Evolutionary conservation across 2,113 vertebrate species (phyloP), one percentile per base, ranked within the genome.

Genomic region (Eptatretus burgeri): DNA sequence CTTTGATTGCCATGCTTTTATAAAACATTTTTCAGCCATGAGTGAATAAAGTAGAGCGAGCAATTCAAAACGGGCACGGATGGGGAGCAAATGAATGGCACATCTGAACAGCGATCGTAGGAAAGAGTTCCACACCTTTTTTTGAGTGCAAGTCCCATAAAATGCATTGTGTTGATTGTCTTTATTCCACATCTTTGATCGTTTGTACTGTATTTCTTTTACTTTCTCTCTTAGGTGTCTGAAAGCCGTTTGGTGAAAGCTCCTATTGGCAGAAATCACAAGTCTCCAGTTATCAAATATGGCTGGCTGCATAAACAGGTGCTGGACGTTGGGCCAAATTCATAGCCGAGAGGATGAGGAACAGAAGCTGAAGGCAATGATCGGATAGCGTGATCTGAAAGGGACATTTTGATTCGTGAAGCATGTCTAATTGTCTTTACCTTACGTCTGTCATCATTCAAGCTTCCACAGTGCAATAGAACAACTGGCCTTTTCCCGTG

Each of bases 291-390:
- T 10, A 20, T 60, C n/a, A 60, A 60, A 12, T 60, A 60, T 60
- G 56, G 56, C n/a, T 60, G 56, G 56, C 56, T 60, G n/a, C 20
- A 17, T 20, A 60, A 60, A 12, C 56, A 60, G 56, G 56, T 60
- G 56, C n/a, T n/a, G n/a, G 56, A 12, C 56, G 11, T 20, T 20
- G n/a, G n/a, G n/a, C 9, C 11, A 12, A n/a, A 60, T 20, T 2
- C 56, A n/a, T 20, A n/a, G 56, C 12, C 9, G n/a, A n/a, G n/a
- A n/a, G n/a, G n/a, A n/a, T n/a, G n/a, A n/a, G n/a, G n/a, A 14
- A 16, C 52, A 17, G 5, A 17, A 17, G 52, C 52, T 4, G 7
- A 16, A 17, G 14, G 52, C 14, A 17, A 14, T 17, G 18, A 14
- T 56, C 14, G 52, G 52, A 56, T 14, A 14, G 52, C 18, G 14